Conservation (phyloP, 2,888 invertebrate species). For the Cryptus viduatorius region DNA sequence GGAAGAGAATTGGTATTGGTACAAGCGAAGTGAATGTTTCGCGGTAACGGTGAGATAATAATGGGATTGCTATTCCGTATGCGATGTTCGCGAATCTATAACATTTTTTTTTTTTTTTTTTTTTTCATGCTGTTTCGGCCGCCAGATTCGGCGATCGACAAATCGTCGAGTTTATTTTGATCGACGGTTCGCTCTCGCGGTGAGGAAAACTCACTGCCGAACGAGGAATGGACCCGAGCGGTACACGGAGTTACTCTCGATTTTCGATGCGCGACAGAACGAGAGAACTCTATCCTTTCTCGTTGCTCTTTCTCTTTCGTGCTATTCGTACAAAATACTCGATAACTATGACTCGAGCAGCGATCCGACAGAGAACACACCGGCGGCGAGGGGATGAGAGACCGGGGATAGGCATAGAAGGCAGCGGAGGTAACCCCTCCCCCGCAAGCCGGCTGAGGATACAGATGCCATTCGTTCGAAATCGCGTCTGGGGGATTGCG, state of each 20-base stretch:
- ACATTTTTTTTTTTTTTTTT: too few species aligned
- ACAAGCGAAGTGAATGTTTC: neutral
- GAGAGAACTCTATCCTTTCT: neutral
- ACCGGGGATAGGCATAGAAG: too few species aligned
- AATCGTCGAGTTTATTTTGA: conserved; percentile 65
- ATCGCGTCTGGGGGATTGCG: conserved; percentile 68
- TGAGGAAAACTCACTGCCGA: conserved; percentile 47
- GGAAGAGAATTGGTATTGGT: too few species aligned
- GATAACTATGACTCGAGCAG: neutral
- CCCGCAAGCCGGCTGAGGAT: conserved; percentile 28
- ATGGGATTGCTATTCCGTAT: conserved; percentile 12
- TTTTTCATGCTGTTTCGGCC: conserved; percentile 13
- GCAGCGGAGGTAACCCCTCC: neutral
- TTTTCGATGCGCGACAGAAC: conserved; percentile 11
- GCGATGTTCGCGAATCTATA: neutral
- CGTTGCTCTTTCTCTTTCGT: neutral
- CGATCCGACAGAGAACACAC: conserved; percentile 4
- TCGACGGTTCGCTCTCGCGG: conserved; percentile 56
- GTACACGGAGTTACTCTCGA: neutral
- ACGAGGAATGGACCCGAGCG: neutral
- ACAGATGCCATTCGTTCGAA: conserved; percentile 64
- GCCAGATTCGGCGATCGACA: conserved; percentile 60
- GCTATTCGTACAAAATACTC: neutral
- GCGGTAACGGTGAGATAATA: conserved; percentile 14
- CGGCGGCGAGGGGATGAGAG: neutral